Percentiles rank a stretch among this genome's conserved stretches.
These are phyloP conservation scores for Nephila pilipes DNA, from an alignment of 1,140 invertebrate species.

Conservation along the genomic window DNA sequence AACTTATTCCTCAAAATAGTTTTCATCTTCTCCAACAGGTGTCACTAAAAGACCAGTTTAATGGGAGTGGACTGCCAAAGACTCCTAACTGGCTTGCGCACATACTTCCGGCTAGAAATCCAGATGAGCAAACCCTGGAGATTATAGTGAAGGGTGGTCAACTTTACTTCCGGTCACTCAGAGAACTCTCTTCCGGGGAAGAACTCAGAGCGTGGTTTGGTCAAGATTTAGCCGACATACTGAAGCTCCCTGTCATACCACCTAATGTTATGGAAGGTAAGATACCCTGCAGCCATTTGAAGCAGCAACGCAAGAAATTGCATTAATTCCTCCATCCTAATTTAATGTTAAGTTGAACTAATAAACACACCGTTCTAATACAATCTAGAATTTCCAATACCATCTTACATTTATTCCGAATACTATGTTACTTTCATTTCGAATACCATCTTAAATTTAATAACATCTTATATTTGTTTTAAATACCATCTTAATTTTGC, in stretches of 20 bases:
- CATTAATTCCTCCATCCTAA: too few relatives aligned
- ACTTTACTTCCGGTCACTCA: slow-evolving; percentile 81
- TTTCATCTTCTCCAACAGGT: slow-evolving; percentile 32
- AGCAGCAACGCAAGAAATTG: too few relatives aligned
- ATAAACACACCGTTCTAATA: too few relatives aligned
- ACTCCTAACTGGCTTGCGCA: slow-evolving; percentile 68
- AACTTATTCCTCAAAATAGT: background rate
- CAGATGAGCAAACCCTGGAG: slow-evolving; percentile 82
- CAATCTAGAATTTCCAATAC: too few relatives aligned
- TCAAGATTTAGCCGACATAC: slow-evolving; percentile 80
- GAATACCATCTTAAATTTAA: too few relatives aligned
- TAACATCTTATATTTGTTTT: too few relatives aligned
- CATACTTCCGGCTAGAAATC: slow-evolving; percentile 79
- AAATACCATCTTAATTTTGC: too few relatives aligned
- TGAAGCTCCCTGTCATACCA: slow-evolving; percentile 80
- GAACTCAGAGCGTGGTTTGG: slow-evolving; percentile 82
- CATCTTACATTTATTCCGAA: too few relatives aligned
- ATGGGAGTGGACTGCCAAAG: background rate
- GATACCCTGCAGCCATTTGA: too few relatives aligned
- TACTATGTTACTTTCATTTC: too few relatives aligned
- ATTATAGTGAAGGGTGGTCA: slow-evolving; percentile 81
- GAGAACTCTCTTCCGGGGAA: slow-evolving; percentile 80
- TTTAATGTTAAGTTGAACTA: too few relatives aligned
- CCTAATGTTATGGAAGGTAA: slow-evolving; percentile 77
- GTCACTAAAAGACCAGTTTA: slow-evolving; percentile 24